Conservation (phyloP, 2,888 invertebrate genomes). For the Chrysolina haemoptera region DNA sequence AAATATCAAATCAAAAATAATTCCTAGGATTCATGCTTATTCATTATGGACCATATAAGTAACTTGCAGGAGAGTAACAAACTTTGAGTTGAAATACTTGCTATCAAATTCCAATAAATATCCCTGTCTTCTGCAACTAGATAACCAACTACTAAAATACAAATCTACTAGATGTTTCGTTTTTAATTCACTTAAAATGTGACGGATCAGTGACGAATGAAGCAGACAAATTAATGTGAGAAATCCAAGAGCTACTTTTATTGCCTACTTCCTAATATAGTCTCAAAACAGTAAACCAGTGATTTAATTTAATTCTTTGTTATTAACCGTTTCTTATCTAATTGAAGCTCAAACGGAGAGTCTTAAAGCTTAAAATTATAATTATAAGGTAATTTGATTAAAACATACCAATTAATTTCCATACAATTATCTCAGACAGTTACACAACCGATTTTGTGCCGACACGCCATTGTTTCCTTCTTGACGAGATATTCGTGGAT, state of each 20-base stretch:
- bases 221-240: no score
- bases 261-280: neutral
- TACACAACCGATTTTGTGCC: slow-evolving; percentile 29
- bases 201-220: no score
- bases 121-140: no score
- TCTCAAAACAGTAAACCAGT: neutral
- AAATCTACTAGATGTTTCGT: no score
- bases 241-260: neutral
- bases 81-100: no score
- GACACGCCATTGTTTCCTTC: slow-evolving; percentile 42
- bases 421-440: slow-evolving; percentile 49
- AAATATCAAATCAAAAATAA: no score
- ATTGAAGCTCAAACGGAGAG: slow-evolving; percentile 37
- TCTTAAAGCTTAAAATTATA: slow-evolving; percentile 50
- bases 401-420: slow-evolving; percentile 48
- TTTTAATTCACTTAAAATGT: no score
- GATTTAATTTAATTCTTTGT: neutral
- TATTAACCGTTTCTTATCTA: slow-evolving; percentile 35
- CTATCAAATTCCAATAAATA: no score
- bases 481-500: slow-evolving; percentile 31
- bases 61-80: no score
- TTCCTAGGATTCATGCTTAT: no score
- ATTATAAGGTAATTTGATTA: slow-evolving; percentile 55
- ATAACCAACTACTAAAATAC: no score
- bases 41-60: no score